A percentile compares a stretch with the other conserved stretches of the same genome.
Evolutionary conservation across 2,797 vertebrate species (phyloP).

Genomic region (Sphenopsis melanotis): DNA sequence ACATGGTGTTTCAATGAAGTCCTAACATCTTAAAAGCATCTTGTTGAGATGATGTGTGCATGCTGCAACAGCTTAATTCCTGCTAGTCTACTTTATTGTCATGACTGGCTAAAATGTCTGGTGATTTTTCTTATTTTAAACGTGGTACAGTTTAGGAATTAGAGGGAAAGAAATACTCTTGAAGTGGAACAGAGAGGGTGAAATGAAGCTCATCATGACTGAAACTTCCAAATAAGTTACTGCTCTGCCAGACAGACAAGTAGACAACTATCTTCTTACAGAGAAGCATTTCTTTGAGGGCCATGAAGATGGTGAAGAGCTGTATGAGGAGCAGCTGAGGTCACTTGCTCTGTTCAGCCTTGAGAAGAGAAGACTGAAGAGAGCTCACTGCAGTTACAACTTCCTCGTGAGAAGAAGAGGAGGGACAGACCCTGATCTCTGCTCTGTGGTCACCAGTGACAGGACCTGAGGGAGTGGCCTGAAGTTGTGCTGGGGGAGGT

Average conservation of each 20-base stretch:
- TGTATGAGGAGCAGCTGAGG: not conserved
- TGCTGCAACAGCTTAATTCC: not conserved
- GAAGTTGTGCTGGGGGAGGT: not conserved
- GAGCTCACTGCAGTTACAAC: not conserved
- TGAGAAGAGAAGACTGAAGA: not conserved
- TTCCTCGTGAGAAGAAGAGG: rapidly evolving
- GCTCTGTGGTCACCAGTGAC: too few species aligned
- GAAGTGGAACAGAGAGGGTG: not conserved
- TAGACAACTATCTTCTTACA: not conserved
- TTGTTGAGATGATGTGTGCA: not conserved
- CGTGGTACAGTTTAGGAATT: not conserved
- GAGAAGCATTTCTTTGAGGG: not conserved
- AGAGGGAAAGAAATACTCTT: not conserved
- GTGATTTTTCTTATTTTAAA: not conserved
- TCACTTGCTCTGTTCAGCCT: not conserved
- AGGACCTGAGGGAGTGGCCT: not conserved
- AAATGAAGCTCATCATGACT: not conserved
- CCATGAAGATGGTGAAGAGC: not conserved
- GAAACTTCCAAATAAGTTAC: not conserved
- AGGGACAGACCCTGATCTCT: not conserved
- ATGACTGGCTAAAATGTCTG: not conserved
- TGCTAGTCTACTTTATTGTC: not conserved
- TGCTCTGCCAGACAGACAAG: not conserved
- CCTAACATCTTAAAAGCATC: not conserved
- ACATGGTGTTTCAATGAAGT: not conserved